Base-by-base conservation (phyloP, 2,888 invertebrate genomes). In the Drosophila birchii region DNA sequence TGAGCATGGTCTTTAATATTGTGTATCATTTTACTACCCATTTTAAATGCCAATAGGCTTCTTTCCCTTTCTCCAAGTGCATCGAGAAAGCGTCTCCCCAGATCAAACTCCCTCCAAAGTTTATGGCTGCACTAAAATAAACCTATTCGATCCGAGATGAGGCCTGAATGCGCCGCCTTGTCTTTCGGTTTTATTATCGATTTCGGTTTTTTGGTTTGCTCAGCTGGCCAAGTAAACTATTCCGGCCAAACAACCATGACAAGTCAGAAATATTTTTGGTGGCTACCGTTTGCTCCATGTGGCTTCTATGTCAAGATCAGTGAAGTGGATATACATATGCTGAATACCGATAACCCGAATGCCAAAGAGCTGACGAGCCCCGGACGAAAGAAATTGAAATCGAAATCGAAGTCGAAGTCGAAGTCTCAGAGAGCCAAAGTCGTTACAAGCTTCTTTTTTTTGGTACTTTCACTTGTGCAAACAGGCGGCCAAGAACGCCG, bases 381-480 rank as follows among this genome's bases (percentile, higher is more conserved):
- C 26, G 47, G 20, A 36, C 39, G 45, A 63, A 55, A 53, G 55
- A 49, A 80, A 51, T 55, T 34, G 60, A 32, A 51, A 55, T 26
- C 26, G 23, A 16, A 23, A 20, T 44, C 16, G 23, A 44, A 23
- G 44, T 39, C 51, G 11, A n/a, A n/a, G n/a, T n/a, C 23, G 4
- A 23, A 26, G 26, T 26, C 26, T 26, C 20, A 55, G 23, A 60
- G 55, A 60, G 41, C 45, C 56, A 60, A 58, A 68, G 67, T 62
- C 54, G 79, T 87, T 79, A 81, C 75, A 78, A 78, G 78, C 76
- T 70, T 72, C n/a, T 78, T 36, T 71, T 82, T 38, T 36, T 53
- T 4, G 66, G 70, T 75, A 87, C 86, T 86, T 86, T 86, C 86
- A 86, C 86, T 86, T 86, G 86, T 88, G 78, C 79, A 86, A 86